These are phyloP conservation scores for Bradysia coprophila DNA, from an alignment of 1,140 invertebrate genomes.

Conservation along the genomic window DNA sequence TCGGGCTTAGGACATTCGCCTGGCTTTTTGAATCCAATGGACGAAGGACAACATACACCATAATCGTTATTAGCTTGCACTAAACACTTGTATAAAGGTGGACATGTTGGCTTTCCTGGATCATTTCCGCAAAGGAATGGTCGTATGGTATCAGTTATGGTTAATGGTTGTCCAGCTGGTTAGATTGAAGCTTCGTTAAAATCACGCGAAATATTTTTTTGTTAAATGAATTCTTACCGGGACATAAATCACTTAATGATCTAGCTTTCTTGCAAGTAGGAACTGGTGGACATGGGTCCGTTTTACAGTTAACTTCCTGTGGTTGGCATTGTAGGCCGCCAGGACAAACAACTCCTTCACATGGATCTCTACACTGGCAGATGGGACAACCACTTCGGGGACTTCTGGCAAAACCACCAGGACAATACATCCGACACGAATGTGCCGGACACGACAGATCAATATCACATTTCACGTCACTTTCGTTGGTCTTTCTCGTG, in stretches of 20 bases:
- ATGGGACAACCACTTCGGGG: conserved; percentile 43
- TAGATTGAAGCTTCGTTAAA: too few relatives aligned
- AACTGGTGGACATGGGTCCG: conserved; percentile 60
- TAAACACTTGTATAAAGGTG: conserved; percentile 57
- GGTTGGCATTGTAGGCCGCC: conserved; percentile 52
- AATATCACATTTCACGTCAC: conserved; percentile 46
- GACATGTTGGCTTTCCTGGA: conserved; percentile 61
- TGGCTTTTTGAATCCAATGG: conserved; percentile 48
- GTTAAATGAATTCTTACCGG: too few relatives aligned
- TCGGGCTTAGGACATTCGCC: conserved; percentile 44
- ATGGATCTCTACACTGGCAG: conserved; percentile 66
- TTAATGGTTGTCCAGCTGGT: conserved; percentile 57
- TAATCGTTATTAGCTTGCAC: conserved; percentile 64
- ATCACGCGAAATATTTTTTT: too few relatives aligned
- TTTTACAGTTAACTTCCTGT: conserved; percentile 54
- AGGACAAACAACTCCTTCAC: conserved; percentile 52
- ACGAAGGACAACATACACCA: conserved; percentile 70
- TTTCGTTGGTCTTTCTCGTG: conserved; percentile 41
- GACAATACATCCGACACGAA: conserved; percentile 74
- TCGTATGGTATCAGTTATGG: conserved; percentile 52
- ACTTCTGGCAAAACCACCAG: conserved; percentile 52
- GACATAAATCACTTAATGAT: conserved; percentile 55
- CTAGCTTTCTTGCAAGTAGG: conserved; percentile 62
- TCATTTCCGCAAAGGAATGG: conserved; percentile 68
- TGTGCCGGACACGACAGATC: conserved; percentile 47